Base-by-base conservation (phyloP, 2,797 vertebrate species). In the Geotrypetes seraphini region DNA sequence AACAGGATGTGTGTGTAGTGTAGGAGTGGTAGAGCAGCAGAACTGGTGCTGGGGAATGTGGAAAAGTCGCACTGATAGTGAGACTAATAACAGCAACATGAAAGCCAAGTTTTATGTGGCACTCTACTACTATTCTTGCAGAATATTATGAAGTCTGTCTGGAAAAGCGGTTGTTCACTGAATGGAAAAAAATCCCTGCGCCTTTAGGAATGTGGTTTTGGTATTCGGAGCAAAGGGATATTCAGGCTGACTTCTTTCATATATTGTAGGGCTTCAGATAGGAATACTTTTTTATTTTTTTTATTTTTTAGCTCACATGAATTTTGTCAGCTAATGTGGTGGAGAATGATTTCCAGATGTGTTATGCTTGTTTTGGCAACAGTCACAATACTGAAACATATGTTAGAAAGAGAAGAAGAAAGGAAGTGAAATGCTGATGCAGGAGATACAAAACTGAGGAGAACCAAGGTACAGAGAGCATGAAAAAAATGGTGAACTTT, bases 291-390 rank as follows among this genome's bases (percentile, higher is more conserved):
- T 5, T 22, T n/a, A n/a, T n/a, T n/a, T n/a, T n/a, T n/a, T n/a
- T n/a, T n/a, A 12, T 33, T 38, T 53, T 40, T 50, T 54, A 37
- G 47, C 52, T n/a, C n/a, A 66, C 69, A 53, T 5, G 3, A 12
- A 33, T 64, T 47, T 71, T 6, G 1, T 30, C 7, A 26, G 61
- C 37, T 47, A 57, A 61, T 55, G 59, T 42, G 47, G 46, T 37
- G 51, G 36, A 33, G 50, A 79, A 88, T 82, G 71, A 71, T 56
- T 90, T 88, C 85, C 91, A 94, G 88, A 90, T 95, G 90, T 86
- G 76, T 66, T 82, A 55, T 60, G 66, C 60, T 84, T 73, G 36
- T 63, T 79, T 80, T 89, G 85, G 84, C 84, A 72, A 69, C 44
- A 64, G 69, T 60, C 56, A 52, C 63, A 81, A 73, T 66, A 67